Evolutionary conservation across 2,113 vertebrate species (phyloP).

Genomic region (Sphyrna mokarran): DNA sequence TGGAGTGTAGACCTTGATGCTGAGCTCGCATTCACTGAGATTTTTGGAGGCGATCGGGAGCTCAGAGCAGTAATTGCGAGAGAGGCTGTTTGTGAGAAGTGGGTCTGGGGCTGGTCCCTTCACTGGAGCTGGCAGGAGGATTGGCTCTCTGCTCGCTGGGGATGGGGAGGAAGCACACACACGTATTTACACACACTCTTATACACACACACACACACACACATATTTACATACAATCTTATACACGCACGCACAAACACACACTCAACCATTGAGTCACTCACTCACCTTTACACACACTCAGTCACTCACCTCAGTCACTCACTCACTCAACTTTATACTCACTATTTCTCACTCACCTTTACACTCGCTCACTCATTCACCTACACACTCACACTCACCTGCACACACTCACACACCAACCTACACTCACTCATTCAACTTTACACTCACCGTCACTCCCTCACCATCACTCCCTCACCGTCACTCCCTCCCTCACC

Average conservation of each 20-base stretch:
- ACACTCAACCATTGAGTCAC: background rate
- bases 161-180: background rate
- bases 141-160: background rate
- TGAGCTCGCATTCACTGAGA: background rate
- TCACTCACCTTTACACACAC: background rate
- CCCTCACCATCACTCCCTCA: too few species aligned
- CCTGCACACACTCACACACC: background rate
- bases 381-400: too few species aligned
- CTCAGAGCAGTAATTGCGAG: rapidly evolving
- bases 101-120: background rate
- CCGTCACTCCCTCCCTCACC: background rate
- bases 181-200: too few species aligned
- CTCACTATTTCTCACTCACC: too few species aligned
- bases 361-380: background rate
- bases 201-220: too few species aligned
- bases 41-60: background rate
- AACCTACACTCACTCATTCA: too few species aligned
- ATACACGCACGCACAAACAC: background rate
- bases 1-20: background rate
- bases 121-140: background rate
- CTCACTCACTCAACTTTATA: too few species aligned
- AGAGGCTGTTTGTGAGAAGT: background rate
- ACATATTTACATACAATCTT: too few species aligned
- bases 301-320: too few species aligned
- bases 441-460: background rate